Evolutionary conservation across 2,797 vertebrate genomes (phyloP), one percentile per base, ranked within the genome.

Genomic region (Phrynocephalus vlangalii): DNA sequence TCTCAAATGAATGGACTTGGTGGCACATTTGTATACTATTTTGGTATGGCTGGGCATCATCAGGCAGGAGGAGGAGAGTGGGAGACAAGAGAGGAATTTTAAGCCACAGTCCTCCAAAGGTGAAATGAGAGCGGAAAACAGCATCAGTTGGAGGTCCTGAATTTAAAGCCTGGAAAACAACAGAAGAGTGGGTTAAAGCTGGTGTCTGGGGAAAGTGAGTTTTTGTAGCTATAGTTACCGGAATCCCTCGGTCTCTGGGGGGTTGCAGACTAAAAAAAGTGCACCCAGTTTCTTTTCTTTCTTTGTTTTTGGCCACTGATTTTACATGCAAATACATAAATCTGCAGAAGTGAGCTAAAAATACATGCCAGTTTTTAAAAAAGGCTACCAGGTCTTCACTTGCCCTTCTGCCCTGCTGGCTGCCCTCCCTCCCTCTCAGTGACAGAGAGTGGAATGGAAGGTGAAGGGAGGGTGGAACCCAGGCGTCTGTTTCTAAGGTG

Each of bases 321-420:
- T 70, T 70, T 9, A 70, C 7, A n/a, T 30, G 11, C 7, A 30
- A 30, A 72, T 11, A 30, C 1, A 72, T 11, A 9, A 26, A 24
- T 68, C 28, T 68, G 6, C 28, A 56, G 2, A 56, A 2, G 28
- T 11, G 26, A 15, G 26, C 44, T 28, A 78, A 48, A 76, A 76
- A 76, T 26, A 24, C 73, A 44, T 0, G 1, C 30, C 30, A 7
- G 15, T 20, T 63, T n/a, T 28, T 70, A 30, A 2, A n/a, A 71
- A 71, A 71, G 72, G 71, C 33, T 33, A 18, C n/a, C 3, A 16
- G 9, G 0, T 10, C 15, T 63, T 18, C 18, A 3, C 48, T 89
- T 90, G 85, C 85, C 88, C 87, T 89, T 88, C 89, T 86, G 85
- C 28, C 66, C 48, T 13, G 9, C 8, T 67, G 7, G 22, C 67